These are phyloP conservation scores for Lissocephala sabroskyi DNA, from an alignment of 2,888 invertebrate species.

Conservation along the genomic window DNA sequence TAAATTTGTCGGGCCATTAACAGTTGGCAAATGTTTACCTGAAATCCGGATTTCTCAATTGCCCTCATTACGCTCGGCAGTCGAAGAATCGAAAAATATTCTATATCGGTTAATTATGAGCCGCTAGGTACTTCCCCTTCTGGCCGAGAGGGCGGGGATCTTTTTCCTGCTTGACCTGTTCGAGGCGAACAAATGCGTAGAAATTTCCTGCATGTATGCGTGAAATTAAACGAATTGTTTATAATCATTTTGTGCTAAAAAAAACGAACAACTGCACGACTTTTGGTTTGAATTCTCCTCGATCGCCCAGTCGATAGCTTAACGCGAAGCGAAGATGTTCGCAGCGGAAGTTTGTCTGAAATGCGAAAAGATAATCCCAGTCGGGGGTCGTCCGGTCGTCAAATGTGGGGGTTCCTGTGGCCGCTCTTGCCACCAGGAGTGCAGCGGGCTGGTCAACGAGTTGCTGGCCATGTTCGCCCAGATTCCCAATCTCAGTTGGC, in stretches of 20 bases:
- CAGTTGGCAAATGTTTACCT: too few species aligned
- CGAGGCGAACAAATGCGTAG: too few species aligned
- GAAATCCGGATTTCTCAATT: too few species aligned
- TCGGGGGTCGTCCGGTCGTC: too few species aligned
- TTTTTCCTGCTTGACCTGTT: not conserved
- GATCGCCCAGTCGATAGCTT: conserved; percentile 20
- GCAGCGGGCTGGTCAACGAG: conserved; percentile 16
- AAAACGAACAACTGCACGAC: too few species aligned
- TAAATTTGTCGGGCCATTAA: too few species aligned
- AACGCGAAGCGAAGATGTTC: conserved; percentile 37
- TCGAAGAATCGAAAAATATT: too few species aligned
- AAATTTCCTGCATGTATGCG: too few species aligned
- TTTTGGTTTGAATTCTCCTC: not conserved
- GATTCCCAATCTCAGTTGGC: conserved; percentile 29
- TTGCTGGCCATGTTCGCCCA: conserved; percentile 19
- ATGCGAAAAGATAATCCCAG: not conserved
- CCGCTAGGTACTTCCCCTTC: conserved; percentile 2
- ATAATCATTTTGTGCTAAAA: too few species aligned
- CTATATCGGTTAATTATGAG: too few species aligned
- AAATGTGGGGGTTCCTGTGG: conserved; percentile 28
- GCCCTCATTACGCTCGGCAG: too few species aligned
- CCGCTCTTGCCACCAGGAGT: conserved; percentile 22
- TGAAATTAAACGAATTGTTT: too few species aligned
- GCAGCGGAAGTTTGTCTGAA: not conserved
- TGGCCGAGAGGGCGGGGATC: conserved; percentile 14